Evolutionary conservation across 1,140 invertebrate genomes (phyloP).

Genomic region (Latrodectus geometricus): DNA sequence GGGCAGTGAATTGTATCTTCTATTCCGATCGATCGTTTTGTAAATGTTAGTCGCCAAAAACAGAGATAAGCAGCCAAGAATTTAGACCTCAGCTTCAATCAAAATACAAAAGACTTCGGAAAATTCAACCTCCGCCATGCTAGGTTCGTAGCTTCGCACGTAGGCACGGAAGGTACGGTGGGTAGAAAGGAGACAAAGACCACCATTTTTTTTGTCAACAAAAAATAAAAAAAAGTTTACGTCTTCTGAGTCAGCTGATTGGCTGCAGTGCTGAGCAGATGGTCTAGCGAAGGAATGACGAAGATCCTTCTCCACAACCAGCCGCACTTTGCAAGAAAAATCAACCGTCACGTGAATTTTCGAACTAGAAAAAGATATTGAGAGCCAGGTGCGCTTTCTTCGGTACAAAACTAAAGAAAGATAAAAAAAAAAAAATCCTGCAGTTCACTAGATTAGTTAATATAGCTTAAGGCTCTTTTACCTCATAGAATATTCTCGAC

Average conservation of each 20-base stretch:
- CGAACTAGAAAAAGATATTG: conserved; percentile 13
- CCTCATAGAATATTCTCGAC: neutral
- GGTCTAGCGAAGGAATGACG: conserved; percentile 50
- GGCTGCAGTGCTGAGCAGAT: conserved; percentile 29
- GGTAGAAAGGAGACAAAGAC: conserved; percentile 48
- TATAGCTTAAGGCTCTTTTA: neutral
- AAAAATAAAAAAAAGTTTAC: conserved; percentile 19
- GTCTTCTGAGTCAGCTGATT: conserved; percentile 53
- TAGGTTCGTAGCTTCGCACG: conserved; percentile 31
- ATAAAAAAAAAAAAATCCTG: conserved; percentile 3
- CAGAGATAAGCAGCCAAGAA: conserved; percentile 24
- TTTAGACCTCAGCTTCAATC: conserved; percentile 9
- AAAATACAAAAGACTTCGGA: conserved; percentile 37
- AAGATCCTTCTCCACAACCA: neutral
- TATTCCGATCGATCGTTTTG: conserved; percentile 4
- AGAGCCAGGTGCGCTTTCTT: conserved; percentile 36
- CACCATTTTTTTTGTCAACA: conserved; percentile 7
- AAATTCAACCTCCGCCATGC: conserved; percentile 44
- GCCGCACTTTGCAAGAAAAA: conserved; percentile 37
- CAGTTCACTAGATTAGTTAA: too few species aligned
- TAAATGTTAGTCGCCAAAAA: neutral
- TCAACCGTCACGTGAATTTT: conserved; percentile 28
- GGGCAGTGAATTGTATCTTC: neutral
- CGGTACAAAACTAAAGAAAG: neutral
- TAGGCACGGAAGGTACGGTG: conserved; percentile 41